A percentile compares a stretch with the other conserved stretches of the same genome.
These are phyloP conservation scores for Catocala nupta DNA, from an alignment of 2,888 invertebrate genomes.

Conservation along the genomic window DNA sequence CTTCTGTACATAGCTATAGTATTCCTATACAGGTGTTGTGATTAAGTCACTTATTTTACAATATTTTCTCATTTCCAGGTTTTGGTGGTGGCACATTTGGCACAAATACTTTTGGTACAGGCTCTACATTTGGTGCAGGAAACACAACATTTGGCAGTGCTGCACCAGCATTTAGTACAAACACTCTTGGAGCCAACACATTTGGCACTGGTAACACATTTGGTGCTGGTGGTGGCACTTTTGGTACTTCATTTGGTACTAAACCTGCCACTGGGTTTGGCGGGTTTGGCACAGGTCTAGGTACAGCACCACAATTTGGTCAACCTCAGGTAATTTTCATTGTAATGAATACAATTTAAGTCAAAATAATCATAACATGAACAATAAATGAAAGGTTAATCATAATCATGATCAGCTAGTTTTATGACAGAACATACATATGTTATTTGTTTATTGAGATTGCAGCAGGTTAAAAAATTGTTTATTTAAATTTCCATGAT, in stretches of 20 bases:
- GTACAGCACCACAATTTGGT: constrained; percentile 78
- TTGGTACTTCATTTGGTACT: constrained; percentile 81
- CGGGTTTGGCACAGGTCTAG: constrained; percentile 78
- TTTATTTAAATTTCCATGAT: too few relatives aligned
- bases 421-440: too few relatives aligned
- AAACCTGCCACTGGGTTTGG: constrained; percentile 82
- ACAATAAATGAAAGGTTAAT: background rate
- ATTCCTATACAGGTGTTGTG: background rate
- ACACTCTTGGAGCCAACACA: constrained; percentile 68
- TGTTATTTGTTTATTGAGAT: too few relatives aligned
- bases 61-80: constrained; percentile 36
- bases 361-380: too few relatives aligned
- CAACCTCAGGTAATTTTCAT: constrained; percentile 66
- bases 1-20: background rate
- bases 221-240: constrained; percentile 71
- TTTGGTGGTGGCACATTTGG: constrained; percentile 67
- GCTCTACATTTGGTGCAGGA: constrained; percentile 38
- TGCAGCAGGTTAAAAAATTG: too few relatives aligned
- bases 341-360: constrained; percentile 4
- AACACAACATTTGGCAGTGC: constrained; percentile 66
- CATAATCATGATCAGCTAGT: too few relatives aligned
- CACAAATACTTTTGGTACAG: constrained; percentile 65
- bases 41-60: background rate
- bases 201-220: constrained; percentile 61
- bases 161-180: constrained; percentile 71